Conservation (phyloP, 2,113 vertebrate genomes). For the Parotia lawesii region DNA sequence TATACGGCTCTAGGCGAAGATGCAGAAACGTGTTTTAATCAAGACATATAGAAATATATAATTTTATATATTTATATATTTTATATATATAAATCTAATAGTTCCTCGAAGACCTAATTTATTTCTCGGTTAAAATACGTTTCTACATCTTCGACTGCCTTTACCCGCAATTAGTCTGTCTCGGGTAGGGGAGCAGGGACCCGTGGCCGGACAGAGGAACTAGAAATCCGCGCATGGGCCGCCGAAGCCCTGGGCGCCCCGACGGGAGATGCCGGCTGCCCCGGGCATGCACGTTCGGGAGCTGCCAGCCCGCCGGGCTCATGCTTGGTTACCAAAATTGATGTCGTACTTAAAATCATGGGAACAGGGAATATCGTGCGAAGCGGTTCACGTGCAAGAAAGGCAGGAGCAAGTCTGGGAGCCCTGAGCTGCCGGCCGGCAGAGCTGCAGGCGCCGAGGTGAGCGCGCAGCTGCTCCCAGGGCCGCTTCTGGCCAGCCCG, state of each 20-base stretch:
- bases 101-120: background rate
- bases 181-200: background rate
- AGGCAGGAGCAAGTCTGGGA: background rate
- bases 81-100: background rate
- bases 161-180: background rate
- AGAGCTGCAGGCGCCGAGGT: background rate
- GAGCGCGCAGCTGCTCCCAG: background rate
- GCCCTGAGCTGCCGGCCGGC: background rate
- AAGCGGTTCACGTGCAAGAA: background rate
- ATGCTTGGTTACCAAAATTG: background rate
- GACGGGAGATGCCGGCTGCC: background rate
- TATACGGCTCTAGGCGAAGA: background rate
- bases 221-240: accelerated
- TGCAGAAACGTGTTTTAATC: background rate
- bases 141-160: background rate
- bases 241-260: background rate
- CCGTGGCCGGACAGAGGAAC: background rate
- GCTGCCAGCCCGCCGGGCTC: background rate
- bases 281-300: background rate
- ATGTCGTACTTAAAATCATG: background rate
- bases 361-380: background rate
- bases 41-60: background rate
- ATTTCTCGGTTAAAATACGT: background rate
- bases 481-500: background rate
- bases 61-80: too few relatives aligned